phyloP scores from a whole-genome alignment of 2,797 vertebrate genomes.

The Sebastes steindachneri region DNA sequence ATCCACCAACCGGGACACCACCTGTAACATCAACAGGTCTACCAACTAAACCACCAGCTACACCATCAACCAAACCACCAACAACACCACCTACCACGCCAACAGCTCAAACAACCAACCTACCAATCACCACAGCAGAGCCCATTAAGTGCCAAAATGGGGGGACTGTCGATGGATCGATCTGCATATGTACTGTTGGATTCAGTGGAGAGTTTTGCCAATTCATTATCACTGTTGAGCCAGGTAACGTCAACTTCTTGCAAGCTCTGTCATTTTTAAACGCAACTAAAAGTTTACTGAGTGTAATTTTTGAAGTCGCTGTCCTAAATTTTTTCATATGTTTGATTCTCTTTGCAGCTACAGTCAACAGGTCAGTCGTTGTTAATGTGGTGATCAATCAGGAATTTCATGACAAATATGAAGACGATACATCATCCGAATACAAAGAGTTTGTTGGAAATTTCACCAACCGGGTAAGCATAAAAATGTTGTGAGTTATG shows the following conservation, averaged over 20 bases:
- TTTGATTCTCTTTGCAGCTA: constrained; percentile 3
- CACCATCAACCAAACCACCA: neutral
- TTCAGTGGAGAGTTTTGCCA: neutral
- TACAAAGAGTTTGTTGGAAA: constrained; percentile 25
- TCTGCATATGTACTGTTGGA: neutral
- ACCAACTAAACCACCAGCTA: too few relatives aligned
- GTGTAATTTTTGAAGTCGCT: neutral
- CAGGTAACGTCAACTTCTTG: constrained; percentile 16
- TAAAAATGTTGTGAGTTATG: neutral
- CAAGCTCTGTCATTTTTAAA: neutral
- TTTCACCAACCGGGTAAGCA: constrained; percentile 2
- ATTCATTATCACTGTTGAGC: rapidly evolving
- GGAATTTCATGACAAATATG: neutral
- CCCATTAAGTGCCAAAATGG: constrained; percentile 20
- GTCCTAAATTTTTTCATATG: neutral
- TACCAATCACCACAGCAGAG: neutral
- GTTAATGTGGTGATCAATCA: neutral
- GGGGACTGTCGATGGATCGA: neutral
- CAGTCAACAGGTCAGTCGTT: neutral
- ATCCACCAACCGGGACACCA: too few relatives aligned
- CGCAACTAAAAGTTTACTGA: neutral
- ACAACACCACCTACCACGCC: neutral
- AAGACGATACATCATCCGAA: neutral
- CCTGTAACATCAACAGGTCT: too few relatives aligned
- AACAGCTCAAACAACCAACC: neutral